Percentiles rank a stretch among this genome's conserved stretches.
phyloP scores from a whole-genome alignment of 2,113 vertebrate species.

The Gasterosteus nipponicus region DNA sequence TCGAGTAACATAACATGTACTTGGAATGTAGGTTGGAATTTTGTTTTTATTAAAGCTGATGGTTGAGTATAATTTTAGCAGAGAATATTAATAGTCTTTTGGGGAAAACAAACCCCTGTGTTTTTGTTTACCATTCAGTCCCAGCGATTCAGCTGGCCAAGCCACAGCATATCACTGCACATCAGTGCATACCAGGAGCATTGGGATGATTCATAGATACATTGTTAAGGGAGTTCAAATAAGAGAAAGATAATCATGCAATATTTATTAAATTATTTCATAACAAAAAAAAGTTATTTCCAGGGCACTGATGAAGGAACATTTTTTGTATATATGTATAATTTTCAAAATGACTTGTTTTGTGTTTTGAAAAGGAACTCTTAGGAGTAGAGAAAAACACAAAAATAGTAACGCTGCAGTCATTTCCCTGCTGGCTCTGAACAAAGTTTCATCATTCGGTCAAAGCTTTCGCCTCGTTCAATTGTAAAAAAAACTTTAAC shows the following conservation, averaged over 20 bases:
- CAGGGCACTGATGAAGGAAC: background rate
- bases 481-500: background rate
- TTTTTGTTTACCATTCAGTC: conserved; percentile 30
- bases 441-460: background rate
- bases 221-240: background rate
- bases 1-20: background rate
- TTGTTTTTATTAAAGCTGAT: background rate
- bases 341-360: too few relatives aligned
- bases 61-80: conserved; percentile 1
- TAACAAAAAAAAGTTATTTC: background rate
- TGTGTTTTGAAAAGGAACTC: too few relatives aligned
- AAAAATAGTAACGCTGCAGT: background rate
- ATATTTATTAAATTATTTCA: background rate
- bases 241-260: background rate
- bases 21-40: background rate
- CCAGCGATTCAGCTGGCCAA: conserved; percentile 7
- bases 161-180: conserved; percentile 3
- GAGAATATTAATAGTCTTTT: conserved; percentile 6
- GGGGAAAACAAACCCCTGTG: background rate
- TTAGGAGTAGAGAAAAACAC: background rate
- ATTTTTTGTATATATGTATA: too few relatives aligned
- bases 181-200: conserved; percentile 4
- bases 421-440: background rate
- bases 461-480: background rate
- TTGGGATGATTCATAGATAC: background rate